These are phyloP conservation scores for Fulica atra DNA, from an alignment of 2,113 vertebrate genomes.

Conservation along the genomic window DNA sequence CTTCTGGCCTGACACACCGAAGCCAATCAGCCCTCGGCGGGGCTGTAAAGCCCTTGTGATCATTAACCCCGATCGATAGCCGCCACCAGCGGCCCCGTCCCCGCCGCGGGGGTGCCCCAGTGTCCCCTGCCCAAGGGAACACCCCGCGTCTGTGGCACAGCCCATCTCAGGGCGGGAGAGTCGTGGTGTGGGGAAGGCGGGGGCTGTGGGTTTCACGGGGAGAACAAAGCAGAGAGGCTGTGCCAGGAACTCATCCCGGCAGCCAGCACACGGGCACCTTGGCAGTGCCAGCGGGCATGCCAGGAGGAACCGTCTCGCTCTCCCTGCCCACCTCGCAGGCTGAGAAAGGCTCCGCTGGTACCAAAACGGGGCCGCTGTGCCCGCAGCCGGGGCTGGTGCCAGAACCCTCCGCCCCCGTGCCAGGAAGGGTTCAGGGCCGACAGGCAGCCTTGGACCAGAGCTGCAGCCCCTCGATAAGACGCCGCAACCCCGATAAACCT, in stretches of 20 bases:
- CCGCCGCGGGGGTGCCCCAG: neutral
- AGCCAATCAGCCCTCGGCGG: neutral
- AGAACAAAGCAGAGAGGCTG: accelerated
- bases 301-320: too few species aligned
- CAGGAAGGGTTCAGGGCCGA: neutral
- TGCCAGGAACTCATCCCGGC: neutral
- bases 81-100: neutral
- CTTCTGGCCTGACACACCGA: neutral
- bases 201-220: accelerated
- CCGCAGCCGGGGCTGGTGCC: accelerated
- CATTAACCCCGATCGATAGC: conserved; percentile 9
- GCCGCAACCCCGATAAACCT: neutral
- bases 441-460: neutral
- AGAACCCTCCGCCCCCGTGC: neutral
- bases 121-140: neutral
- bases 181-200: accelerated
- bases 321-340: accelerated
- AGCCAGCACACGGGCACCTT: accelerated
- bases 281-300: accelerated
- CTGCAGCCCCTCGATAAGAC: neutral
- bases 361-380: neutral
- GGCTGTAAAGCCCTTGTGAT: neutral
- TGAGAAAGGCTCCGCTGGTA: accelerated
- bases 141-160: neutral
- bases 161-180: accelerated